These are phyloP conservation scores for Alitta virens DNA, from an alignment of 2,888 invertebrate genomes.

Conservation along the genomic window DNA sequence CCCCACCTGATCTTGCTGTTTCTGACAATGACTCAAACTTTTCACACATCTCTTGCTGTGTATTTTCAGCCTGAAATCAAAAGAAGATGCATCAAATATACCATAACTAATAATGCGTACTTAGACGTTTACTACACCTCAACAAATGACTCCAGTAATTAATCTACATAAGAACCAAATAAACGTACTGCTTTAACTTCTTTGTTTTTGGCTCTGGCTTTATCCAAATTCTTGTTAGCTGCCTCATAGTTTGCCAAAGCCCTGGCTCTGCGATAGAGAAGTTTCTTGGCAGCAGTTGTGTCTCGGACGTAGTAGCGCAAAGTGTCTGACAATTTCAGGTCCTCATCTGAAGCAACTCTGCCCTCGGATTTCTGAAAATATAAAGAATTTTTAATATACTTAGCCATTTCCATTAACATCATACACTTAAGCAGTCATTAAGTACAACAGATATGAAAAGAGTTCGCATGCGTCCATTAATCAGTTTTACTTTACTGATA, in stretches of 20 bases:
- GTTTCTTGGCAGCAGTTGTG: constrained; percentile 91
- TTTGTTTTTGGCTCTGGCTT: constrained; percentile 93
- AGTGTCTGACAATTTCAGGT: constrained; percentile 94
- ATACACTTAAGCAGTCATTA: no score
- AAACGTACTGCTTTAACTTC: constrained; percentile 80
- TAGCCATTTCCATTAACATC: no score
- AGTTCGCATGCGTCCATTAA: no score
- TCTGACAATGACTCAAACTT: constrained; percentile 96
- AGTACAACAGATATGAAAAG: no score
- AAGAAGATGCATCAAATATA: no score
- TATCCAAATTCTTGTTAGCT: constrained; percentile 92
- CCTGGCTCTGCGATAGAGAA: constrained; percentile 85
- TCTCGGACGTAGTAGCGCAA: constrained; percentile 96
- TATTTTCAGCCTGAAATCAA: constrained; percentile 71
- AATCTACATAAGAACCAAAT: no score
- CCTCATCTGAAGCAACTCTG: constrained; percentile 94
- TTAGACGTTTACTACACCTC: no score
- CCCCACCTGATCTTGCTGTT: constrained; percentile 78
- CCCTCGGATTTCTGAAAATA: constrained; percentile 90
- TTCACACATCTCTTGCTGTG: constrained; percentile 89
- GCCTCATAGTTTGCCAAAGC: constrained; percentile 94
- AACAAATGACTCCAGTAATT: no score
- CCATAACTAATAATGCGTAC: no score
- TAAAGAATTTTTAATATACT: no score
- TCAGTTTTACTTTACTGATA: no score